Percentiles rank a stretch among this genome's conserved stretches.
These are phyloP conservation scores for Smittia sp. DNA, from an alignment of 2,888 invertebrate species.

Conservation along the genomic window DNA sequence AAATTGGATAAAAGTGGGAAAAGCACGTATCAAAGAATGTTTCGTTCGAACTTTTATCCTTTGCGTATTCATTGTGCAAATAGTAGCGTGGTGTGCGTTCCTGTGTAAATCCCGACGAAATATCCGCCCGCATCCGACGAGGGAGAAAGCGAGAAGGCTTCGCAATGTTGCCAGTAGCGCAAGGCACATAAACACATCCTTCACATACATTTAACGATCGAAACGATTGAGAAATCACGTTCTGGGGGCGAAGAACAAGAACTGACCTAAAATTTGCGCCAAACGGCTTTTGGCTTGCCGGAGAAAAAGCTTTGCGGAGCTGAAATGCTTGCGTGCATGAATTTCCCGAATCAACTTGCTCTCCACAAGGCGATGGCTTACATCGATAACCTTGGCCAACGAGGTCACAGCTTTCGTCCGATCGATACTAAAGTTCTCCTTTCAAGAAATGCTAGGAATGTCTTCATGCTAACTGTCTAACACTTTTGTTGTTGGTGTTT, in stretches of 20 bases:
- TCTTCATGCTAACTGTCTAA: constrained; percentile 23
- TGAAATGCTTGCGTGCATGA: neutral
- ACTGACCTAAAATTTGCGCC: constrained; percentile 35
- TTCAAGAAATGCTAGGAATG: neutral
- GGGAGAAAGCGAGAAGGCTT: neutral
- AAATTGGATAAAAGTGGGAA: constrained; percentile 38
- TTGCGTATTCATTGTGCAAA: neutral
- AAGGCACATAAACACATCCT: constrained; percentile 10
- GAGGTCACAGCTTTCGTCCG: neutral
- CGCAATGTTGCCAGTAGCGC: constrained; percentile 13
- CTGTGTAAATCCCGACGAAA: neutral
- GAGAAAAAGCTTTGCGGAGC: neutral
- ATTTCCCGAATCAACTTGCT: neutral
- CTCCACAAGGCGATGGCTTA: neutral
- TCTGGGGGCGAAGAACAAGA: constrained; percentile 24
- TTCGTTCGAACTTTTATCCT: constrained; percentile 5
- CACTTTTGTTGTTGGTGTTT: constrained; percentile 38
- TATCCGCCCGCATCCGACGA: neutral
- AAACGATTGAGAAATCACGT: constrained; percentile 39
- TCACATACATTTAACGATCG: constrained; percentile 24
- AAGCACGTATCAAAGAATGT: constrained; percentile 38
- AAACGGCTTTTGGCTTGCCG: neutral
- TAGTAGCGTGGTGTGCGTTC: neutral
- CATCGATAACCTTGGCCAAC: neutral
- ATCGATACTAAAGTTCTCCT: neutral